phyloP scores from a whole-genome alignment of 2,113 vertebrate species.

The Origma solitaria region DNA sequence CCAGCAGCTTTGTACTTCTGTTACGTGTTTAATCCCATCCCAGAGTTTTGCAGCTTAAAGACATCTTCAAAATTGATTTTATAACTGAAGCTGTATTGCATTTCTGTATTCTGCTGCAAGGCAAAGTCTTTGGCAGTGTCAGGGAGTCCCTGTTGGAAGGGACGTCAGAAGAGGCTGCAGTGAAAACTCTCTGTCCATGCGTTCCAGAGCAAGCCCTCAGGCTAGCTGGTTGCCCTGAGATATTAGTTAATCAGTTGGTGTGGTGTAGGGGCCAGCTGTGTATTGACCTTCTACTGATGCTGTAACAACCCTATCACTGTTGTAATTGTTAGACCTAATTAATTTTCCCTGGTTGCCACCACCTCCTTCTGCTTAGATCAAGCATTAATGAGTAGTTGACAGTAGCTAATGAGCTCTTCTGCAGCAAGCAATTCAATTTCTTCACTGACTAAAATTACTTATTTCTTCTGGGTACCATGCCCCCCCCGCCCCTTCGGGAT shows the following conservation, averaged over 20 bases:
- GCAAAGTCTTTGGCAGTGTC: background rate
- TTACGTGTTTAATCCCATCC: background rate
- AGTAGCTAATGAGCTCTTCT: constrained; percentile 14
- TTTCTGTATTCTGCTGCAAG: background rate
- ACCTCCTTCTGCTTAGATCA: constrained; percentile 29
- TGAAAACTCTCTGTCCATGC: background rate
- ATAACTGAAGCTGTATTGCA: background rate
- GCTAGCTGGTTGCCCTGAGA: background rate
- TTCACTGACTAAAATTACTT: background rate
- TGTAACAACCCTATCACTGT: background rate
- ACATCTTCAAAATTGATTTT: background rate
- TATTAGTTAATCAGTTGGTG: background rate
- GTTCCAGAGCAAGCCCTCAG: background rate
- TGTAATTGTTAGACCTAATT: constrained; percentile 1
- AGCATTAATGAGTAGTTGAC: constrained; percentile 15
- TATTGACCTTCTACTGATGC: background rate
- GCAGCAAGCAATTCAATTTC: background rate
- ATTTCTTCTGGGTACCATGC: background rate
- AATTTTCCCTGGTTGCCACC: constrained; percentile 10
- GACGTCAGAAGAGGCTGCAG: background rate
- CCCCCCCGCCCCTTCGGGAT: background rate
- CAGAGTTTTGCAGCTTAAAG: background rate
- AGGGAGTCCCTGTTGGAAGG: background rate
- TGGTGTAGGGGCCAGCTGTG: background rate
- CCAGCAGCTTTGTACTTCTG: background rate